Conservation (phyloP, 2,888 invertebrate genomes). For the Acanthosepion esculentum region DNA sequence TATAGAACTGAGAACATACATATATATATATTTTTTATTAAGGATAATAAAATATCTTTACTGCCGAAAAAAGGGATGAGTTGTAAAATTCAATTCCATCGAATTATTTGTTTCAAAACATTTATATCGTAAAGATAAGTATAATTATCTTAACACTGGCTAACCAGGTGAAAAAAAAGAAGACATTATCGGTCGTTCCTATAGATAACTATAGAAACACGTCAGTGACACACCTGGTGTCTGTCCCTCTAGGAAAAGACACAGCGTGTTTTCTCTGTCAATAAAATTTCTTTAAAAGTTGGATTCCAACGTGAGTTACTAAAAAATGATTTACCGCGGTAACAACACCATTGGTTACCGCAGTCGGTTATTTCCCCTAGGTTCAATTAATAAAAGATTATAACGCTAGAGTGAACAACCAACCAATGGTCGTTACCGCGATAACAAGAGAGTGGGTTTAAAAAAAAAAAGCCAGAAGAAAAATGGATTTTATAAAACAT, state of each 20-base stretch:
- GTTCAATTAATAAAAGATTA: neutral
- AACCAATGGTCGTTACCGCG: neutral
- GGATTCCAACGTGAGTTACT: neutral
- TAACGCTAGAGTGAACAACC: neutral
- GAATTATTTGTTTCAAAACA: no score
- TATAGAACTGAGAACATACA: neutral
- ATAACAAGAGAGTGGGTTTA: neutral
- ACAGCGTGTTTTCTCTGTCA: neutral
- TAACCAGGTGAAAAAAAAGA: no score
- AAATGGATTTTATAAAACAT: neutral
- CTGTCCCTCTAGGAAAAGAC: neutral
- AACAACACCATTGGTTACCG: neutral
- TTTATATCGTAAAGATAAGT: no score
- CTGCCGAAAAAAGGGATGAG: no score
- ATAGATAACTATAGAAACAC: neutral
- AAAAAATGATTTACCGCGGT: conserved; percentile 9
- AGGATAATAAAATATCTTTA: neutral
- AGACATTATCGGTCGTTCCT: no score
- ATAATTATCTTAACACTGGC: no score
- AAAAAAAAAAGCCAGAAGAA: neutral
- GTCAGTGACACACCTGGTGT: neutral
- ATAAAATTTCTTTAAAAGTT: neutral
- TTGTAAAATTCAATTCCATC: no score
- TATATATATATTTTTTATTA: neutral
- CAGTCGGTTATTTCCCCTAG: neutral